Percentiles rank a stretch among this genome's conserved stretches.
phyloP scores from a whole-genome alignment of 1,140 invertebrate species.

The Heliconius himera region DNA sequence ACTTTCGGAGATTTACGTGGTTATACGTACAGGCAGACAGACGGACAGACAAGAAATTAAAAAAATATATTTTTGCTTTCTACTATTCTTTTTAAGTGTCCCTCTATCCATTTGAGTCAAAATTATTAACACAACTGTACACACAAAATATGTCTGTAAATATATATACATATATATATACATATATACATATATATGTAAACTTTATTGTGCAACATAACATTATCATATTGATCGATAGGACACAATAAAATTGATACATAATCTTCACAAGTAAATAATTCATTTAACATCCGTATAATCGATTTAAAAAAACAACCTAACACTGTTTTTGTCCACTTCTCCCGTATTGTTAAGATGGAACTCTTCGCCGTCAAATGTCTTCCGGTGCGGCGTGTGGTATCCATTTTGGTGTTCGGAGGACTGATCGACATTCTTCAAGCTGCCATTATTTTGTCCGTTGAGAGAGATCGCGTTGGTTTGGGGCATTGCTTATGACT shows the following conservation, averaged over 20 bases:
- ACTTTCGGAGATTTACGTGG: too few relatives aligned
- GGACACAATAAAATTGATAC: neutral
- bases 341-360: conserved; percentile 31
- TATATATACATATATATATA: too few relatives aligned
- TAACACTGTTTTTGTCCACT: conserved; percentile 47
- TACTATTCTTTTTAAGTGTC: too few relatives aligned
- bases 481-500: conserved; percentile 31
- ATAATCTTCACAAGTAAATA: neutral
- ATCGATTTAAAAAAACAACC: conserved; percentile 46
- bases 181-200: too few relatives aligned
- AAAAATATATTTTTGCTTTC: too few relatives aligned
- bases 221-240: neutral
- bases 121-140: too few relatives aligned
- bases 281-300: neutral
- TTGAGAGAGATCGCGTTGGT: conserved; percentile 13
- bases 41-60: too few relatives aligned
- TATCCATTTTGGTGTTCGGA: conserved; percentile 40
- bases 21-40: too few relatives aligned
- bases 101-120: too few relatives aligned
- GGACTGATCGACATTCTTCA: conserved; percentile 23
- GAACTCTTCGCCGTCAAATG: conserved; percentile 51
- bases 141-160: too few relatives aligned
- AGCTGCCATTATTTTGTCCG: conserved; percentile 17
- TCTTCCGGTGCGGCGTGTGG: conserved; percentile 57
- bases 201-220: too few relatives aligned